Percentiles rank a stretch among this genome's conserved stretches.
Conservation (phyloP, 2,113 vertebrate genomes). For the Isichthys henryi region DNA sequence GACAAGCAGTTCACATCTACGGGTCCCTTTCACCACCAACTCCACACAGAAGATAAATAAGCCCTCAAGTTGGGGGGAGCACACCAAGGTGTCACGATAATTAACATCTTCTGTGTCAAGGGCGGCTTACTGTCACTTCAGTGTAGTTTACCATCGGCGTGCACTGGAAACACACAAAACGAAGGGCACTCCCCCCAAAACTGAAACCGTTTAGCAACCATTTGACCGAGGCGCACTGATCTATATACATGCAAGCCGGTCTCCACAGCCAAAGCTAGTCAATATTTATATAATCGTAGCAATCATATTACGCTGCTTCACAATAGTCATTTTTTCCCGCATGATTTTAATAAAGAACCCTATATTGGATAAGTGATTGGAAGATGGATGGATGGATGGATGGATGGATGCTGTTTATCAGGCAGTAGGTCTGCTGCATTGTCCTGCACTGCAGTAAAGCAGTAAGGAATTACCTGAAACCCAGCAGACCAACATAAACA, state of each 20-base stretch:
- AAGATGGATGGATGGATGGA: not conserved
- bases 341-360: not conserved
- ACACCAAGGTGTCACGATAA: not conserved
- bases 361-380: not conserved
- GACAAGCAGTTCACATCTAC: conserved; percentile 15
- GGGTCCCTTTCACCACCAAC: conserved; percentile 34
- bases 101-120: not conserved
- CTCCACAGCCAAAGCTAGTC: not conserved
- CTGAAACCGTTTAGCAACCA: not conserved
- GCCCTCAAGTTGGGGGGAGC: not conserved
- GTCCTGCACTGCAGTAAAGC: not conserved
- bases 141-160: not conserved
- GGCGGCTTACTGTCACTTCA: not conserved
- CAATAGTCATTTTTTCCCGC: not conserved
- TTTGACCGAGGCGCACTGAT: not conserved
- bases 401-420: not conserved
- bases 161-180: not conserved
- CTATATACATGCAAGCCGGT: not conserved
- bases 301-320: not conserved
- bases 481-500: not conserved
- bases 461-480: not conserved
- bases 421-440: not conserved
- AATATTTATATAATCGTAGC: not conserved
- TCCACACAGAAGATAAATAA: not conserved
- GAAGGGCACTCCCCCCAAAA: not conserved